Base-by-base conservation (phyloP, 2,888 invertebrate species). In the Pseudococcus jackbeardsleyi region DNA sequence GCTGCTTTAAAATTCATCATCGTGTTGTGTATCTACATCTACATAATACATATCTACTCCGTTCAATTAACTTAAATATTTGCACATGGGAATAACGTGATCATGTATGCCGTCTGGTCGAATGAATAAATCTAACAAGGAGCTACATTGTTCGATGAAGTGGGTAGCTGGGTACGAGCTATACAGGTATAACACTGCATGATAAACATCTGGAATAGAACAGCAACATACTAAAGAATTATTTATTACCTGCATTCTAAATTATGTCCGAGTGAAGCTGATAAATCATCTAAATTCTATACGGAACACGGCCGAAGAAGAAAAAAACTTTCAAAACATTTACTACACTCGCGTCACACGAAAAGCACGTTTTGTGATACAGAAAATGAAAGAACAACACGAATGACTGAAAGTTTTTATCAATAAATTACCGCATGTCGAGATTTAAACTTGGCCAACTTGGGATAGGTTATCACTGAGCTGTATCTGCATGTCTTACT, bases 401-500 rank as follows among this genome's bases (percentile, higher is more conserved):
- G 64, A 64, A 19, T 8, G 15, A 64, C 64, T 64, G 19, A 64
- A 54, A 64, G 64, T 64, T 64, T 19, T 22, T 64, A 22, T 19
- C 64, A 64, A 64, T 64, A 64, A 64, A 64, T 64, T 64, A 64
- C 19, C 64, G 64, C 19, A 19, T 64, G 64, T 11, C 64, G 22
- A 64, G 64, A 64, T 64, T 64, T 22, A 17, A 64, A 3, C 8
- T 64, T 33, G 26, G 1, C 26, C 19, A 64, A 9, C 26, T 33
- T 33, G 26, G 26, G n/a, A 42, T 42, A 42, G 5, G n/a, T 59
- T 12, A 50, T 50, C 12, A 12, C 48, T 50, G 48, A 1, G 1
- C 48, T 42, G 42, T 9, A 42, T 42, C 42, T 42, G 5, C 48
- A 15, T 15, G 48, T 50, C 54, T 54, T 9, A 64, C 22, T 64